These are phyloP conservation scores for Anagyrus pseudococci DNA, from an alignment of 2,888 invertebrate species.

Conservation along the genomic window DNA sequence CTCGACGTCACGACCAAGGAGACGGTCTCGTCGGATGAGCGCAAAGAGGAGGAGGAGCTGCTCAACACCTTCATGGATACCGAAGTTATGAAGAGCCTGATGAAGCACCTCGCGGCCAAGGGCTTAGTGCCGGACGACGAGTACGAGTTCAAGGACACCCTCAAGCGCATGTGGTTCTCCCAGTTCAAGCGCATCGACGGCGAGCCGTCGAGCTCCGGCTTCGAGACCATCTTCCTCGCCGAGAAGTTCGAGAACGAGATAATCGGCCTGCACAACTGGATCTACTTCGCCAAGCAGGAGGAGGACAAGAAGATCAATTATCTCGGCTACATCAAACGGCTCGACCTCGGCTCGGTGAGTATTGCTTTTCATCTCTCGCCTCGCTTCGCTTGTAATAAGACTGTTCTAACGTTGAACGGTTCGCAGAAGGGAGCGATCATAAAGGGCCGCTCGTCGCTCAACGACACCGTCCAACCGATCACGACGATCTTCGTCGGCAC, in stretches of 20 bases:
- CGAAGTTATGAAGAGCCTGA: conserved; percentile 74
- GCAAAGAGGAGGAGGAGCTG: conserved; percentile 79
- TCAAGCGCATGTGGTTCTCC: conserved; percentile 80
- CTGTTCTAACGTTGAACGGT: conserved; percentile 2
- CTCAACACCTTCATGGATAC: conserved; percentile 81
- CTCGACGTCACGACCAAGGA: conserved; percentile 76
- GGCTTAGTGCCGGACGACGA: conserved; percentile 61
- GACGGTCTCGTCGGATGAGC: conserved; percentile 75
- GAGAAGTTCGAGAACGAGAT: conserved; percentile 76
- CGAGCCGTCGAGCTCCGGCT: conserved; percentile 85
- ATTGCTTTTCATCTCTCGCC: neutral
- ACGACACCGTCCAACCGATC: conserved; percentile 77
- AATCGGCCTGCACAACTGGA: conserved; percentile 88
- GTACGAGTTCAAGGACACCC: conserved; percentile 71
- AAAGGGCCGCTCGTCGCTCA: conserved; percentile 76
- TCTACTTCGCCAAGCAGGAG: conserved; percentile 84
- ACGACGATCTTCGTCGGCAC: conserved; percentile 83
- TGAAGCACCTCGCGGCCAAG: conserved; percentile 70
- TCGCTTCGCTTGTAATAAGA: too few species aligned
- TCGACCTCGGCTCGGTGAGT: conserved; percentile 74
- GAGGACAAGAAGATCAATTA: conserved; percentile 75
- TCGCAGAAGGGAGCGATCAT: conserved; percentile 79
- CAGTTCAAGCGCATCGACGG: conserved; percentile 82
- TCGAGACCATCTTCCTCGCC: conserved; percentile 91
- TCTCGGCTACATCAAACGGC: conserved; percentile 79